Percentiles rank a stretch among this genome's conserved stretches.
Evolutionary conservation across 2,797 vertebrate species (phyloP).

Genomic region (Tangara arthus): DNA sequence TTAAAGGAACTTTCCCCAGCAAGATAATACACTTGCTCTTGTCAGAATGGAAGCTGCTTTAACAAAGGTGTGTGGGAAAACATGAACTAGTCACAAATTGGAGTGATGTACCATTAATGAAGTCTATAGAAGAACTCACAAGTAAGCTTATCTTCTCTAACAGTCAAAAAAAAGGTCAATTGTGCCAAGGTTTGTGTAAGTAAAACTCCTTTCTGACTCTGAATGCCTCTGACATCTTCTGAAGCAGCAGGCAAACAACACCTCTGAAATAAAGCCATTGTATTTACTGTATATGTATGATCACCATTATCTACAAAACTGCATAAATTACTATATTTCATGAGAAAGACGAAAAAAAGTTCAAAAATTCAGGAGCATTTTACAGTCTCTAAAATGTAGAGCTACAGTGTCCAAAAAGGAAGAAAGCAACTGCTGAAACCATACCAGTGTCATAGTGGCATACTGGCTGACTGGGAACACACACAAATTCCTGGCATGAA

Average conservation of each 20-base stretch:
- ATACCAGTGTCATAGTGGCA: neutral
- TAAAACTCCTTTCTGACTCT: neutral
- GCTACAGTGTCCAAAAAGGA: neutral
- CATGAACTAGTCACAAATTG: neutral
- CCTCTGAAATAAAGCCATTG: neutral
- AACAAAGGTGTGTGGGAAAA: neutral
- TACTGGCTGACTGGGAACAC: neutral
- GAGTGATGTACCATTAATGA: neutral
- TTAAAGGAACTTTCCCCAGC: neutral
- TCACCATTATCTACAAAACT: neutral
- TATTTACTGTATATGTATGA: neutral
- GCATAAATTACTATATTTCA: neutral
- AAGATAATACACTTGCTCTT: neutral
- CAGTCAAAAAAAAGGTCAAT: neutral
- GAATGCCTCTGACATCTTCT: neutral
- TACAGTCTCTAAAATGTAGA: neutral
- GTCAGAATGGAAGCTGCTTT: neutral
- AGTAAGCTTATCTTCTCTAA: neutral
- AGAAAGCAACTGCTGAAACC: neutral
- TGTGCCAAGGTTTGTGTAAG: neutral
- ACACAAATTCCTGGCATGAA: neutral
- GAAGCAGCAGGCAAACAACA: neutral
- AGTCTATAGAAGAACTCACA: neutral
- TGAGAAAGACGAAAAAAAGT: neutral
- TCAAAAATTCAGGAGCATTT: neutral